Evolutionary conservation across 2,888 invertebrate genomes (phyloP).

Genomic region (Prosopocoilus inquinatus): DNA sequence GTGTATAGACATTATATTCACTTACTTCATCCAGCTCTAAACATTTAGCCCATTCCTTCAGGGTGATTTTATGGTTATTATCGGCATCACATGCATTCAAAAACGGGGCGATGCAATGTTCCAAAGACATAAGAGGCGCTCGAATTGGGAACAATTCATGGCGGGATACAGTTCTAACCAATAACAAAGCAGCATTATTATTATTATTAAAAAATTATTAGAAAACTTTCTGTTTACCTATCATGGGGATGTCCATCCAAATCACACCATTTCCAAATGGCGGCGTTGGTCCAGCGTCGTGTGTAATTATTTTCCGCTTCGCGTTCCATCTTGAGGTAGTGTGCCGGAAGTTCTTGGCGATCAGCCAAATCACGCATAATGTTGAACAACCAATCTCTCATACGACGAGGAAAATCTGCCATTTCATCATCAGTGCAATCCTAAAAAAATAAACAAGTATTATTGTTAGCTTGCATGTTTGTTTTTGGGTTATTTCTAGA

Average conservation of each 20-base stretch:
- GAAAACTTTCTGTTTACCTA: constrained; percentile 53
- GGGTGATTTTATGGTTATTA: constrained; percentile 85
- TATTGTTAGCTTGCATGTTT: too few relatives aligned
- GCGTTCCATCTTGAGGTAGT: constrained; percentile 82
- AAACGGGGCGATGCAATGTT: constrained; percentile 97
- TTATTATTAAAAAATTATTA: neutral
- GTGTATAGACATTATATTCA: constrained; percentile 5
- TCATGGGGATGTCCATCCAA: constrained; percentile 90
- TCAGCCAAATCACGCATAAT: constrained; percentile 94
- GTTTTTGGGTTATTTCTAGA: too few relatives aligned
- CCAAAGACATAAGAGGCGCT: constrained; percentile 91
- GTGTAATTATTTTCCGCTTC: constrained; percentile 86
- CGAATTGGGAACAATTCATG: constrained; percentile 96
- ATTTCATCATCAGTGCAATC: constrained; percentile 82
- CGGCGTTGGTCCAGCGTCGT: constrained; percentile 86
- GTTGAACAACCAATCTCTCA: constrained; percentile 98
- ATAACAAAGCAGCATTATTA: constrained; percentile 13
- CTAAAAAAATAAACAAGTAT: constrained; percentile 46
- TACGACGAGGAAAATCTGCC: constrained; percentile 92
- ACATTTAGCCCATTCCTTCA: constrained; percentile 91
- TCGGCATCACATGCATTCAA: constrained; percentile 87
- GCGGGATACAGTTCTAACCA: constrained; percentile 72
- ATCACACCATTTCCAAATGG: constrained; percentile 98
- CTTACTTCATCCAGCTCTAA: constrained; percentile 78
- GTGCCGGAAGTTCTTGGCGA: constrained; percentile 76